Evolutionary conservation across 2,888 invertebrate species (phyloP).

Genomic region (Chironomus riparius): DNA sequence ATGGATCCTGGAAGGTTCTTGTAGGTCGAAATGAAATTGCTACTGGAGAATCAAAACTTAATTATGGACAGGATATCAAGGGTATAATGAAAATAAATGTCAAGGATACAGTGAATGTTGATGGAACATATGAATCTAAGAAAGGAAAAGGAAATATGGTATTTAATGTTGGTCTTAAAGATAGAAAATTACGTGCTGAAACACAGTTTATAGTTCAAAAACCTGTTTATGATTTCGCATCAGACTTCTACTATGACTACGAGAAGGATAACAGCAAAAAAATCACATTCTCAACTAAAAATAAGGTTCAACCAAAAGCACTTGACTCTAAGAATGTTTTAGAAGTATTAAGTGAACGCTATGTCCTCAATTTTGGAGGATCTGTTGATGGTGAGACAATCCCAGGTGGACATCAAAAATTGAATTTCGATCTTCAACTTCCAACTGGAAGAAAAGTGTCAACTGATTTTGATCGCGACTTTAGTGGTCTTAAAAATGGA

Average conservation of each 20-base stretch:
- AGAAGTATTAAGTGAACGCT: constrained; percentile 9
- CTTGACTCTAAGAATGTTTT: constrained; percentile 54
- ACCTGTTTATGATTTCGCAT: constrained; percentile 51
- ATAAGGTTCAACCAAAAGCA: constrained; percentile 44
- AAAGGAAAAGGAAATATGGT: constrained; percentile 50
- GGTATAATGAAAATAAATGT: constrained; percentile 48
- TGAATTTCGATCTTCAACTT: constrained; percentile 42
- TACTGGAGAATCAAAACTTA: constrained; percentile 34
- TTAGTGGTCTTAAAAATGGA: constrained; percentile 42
- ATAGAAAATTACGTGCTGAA: constrained; percentile 53
- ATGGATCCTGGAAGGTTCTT: neutral
- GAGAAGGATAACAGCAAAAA: constrained; percentile 62
- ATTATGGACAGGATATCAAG: constrained; percentile 41
- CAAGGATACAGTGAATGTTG: constrained; percentile 52
- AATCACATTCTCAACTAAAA: constrained; percentile 54
- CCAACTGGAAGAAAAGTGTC: constrained; percentile 44
- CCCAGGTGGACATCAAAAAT: constrained; percentile 38
- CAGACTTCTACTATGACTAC: constrained; percentile 57
- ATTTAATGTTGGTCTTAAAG: constrained; percentile 41
- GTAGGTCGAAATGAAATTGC: constrained; percentile 33
- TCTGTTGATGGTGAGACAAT: constrained; percentile 29
- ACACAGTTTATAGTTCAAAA: constrained; percentile 53
- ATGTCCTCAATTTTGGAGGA: constrained; percentile 8
- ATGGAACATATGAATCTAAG: constrained; percentile 54
- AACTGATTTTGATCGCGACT: constrained; percentile 40